A percentile compares a stretch with the other conserved stretches of the same genome.
Conservation (phyloP, 2,113 vertebrate genomes). For the Grammomys dolichurus region DNA sequence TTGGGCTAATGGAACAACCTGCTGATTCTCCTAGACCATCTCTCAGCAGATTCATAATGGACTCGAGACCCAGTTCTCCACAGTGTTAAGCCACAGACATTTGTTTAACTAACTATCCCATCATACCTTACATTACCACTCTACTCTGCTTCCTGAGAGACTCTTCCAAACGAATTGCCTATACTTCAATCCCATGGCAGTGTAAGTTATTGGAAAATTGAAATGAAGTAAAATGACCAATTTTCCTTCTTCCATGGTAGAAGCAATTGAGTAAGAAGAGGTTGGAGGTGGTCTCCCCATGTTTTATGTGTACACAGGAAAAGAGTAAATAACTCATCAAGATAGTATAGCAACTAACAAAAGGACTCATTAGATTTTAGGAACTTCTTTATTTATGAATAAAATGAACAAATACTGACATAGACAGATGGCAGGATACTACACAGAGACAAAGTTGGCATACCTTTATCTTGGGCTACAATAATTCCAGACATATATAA, state of each 20-base stretch:
- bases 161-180: background rate
- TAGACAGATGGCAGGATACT: background rate
- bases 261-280: background rate
- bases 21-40: background rate
- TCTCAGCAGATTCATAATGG: background rate
- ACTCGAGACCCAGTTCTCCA: background rate
- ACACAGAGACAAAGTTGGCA: background rate
- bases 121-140: background rate
- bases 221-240: background rate
- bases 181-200: background rate
- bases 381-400: slow-evolving; percentile 13
- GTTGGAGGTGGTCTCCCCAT: background rate
- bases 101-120: background rate
- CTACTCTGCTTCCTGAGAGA: background rate
- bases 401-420: background rate
- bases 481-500: background rate
- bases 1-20: background rate
- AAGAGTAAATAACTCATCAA: background rate
- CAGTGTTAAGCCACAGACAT: background rate
- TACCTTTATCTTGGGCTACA: no score
- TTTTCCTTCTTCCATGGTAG: background rate
- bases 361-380: background rate
- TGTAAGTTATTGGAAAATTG: background rate
- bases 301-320: background rate
- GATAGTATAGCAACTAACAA: background rate